A percentile compares a stretch with the other conserved stretches of the same genome.
Conservation (phyloP, 2,797 vertebrate species). For the Delichon dasypus region DNA sequence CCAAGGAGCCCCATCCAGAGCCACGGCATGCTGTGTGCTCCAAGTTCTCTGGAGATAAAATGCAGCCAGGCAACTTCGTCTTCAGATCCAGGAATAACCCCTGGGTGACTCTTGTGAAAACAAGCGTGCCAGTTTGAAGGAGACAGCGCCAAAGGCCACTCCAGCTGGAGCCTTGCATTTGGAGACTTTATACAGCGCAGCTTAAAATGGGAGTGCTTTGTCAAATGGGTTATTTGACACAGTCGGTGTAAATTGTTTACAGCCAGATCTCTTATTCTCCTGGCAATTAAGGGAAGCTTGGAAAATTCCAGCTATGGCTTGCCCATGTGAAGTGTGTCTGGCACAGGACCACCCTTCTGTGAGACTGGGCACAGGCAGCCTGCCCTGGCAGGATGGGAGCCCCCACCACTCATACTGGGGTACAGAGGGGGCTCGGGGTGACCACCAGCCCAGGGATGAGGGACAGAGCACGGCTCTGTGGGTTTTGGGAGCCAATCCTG, state of each 20-base stretch:
- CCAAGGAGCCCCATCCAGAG: not conserved
- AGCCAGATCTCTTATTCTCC: not conserved
- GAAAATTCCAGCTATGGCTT: not conserved
- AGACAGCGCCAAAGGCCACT: not conserved
- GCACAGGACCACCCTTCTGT: fast-evolving
- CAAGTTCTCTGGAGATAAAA: not conserved
- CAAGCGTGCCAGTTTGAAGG: not conserved
- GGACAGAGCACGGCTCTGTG: not conserved
- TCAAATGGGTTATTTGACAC: not conserved
- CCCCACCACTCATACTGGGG: not conserved
- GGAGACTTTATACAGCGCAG: not conserved
- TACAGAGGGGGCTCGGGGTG: not conserved
- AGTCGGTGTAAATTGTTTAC: constrained; percentile 10
- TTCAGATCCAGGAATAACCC: not conserved
- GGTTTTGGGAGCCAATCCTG: not conserved
- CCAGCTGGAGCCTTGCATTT: not conserved
- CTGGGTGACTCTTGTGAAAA: not conserved
- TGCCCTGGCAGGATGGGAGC: not conserved
- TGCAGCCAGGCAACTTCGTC: not conserved
- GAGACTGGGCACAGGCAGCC: fast-evolving
- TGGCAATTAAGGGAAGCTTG: not conserved
- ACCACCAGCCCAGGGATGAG: not conserved
- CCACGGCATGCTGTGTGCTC: not conserved
- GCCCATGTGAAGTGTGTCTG: not conserved
- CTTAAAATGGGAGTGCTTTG: not conserved